Evolutionary conservation across 2,888 invertebrate species (phyloP), one percentile per base, ranked within the genome.

Genomic region (Bembecia ichneumoniformis): DNA sequence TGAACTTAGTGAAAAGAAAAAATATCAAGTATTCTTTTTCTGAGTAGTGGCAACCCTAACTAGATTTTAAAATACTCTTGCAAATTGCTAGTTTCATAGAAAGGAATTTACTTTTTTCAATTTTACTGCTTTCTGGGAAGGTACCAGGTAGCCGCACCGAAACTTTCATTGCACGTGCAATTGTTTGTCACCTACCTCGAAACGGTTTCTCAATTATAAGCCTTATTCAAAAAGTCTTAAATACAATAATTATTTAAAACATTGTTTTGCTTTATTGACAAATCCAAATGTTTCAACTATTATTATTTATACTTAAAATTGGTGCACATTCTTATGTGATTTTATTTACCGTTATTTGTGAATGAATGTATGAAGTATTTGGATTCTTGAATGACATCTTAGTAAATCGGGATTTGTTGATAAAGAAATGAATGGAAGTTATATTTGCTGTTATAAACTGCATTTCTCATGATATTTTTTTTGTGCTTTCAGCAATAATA

Each of bases 121-220:
- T 68, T 82, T 84, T 83, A 81, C 78, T 70, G 75, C 63, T 64
- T 87, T 84, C 86, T 75, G 68, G 76, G 86, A 87, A 86, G 83
- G 81, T 75, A 75, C 72, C 82, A 86, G 84, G 83, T 83, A 84
- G 78, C 66, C 64, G 65, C 55, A 13, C 40, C 40, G 13, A 40
- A 40, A 40, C 40, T 40, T 40, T 40, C 40, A 40, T 40, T 40
- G 13, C 40, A 40, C 40, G 40, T 40, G 13, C 14, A 40, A 40
- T 40, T 40, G n/a, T 40, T 40, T 28, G 28, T 28, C 28, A 28
- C 28, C 9, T 28, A 28, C 5, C 28, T 28, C 28, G 9, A 28
- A 28, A 28, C 28, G 28, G 28, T 28, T 28, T 28, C 9, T 5
- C 28, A 28, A 28, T 7, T 28, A 9, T 28, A 28, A 28, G 28